Base-by-base conservation (phyloP, 2,113 vertebrate species). In the Phycodurus eques region DNA sequence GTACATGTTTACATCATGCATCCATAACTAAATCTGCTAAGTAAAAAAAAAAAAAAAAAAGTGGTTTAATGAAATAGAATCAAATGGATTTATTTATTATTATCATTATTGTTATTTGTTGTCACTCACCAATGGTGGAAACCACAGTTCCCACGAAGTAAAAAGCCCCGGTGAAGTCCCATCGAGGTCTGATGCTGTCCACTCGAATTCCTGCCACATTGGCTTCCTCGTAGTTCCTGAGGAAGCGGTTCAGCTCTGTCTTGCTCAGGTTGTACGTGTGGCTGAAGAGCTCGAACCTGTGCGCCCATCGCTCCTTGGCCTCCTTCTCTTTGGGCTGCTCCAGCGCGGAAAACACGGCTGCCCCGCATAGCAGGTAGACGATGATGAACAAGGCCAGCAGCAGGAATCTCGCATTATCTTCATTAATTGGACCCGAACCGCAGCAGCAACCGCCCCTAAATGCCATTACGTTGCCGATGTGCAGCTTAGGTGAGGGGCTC, bases 91-190 rank as follows among this genome's bases (percentile, higher is more conserved):
- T 12, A 20, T 56, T 56, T 2, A 5, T 11, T n/a, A 7, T 27
- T 12, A 15, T 10, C 13, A 47, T 13, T 11, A 0, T 17, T 14
- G 33, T 22, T 20, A 12, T 56, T 60, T 4, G 27, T 33, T 60
- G 2, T 33, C 1, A 72, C 95, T 96, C 89, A 98, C 97, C 97
- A 56, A 99, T 97, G 11, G 97, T 99, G 35, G 97, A 98, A 61
- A 99, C 96, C 64, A 98, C 97, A 13, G 97, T 98, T 66, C 95
- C 95, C 82, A 97, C 97, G 89, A 98, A 99, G 88, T 97, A 99
- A 83, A 98, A 96, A 1, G 97, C 95, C 17, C 97, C 97, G 0
- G 94, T 91, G 88, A 98, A 98, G 87, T 99, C 97, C 97, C 97
- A 99, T 2, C 96, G 93, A 31, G 95, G 94, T 46, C 95, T 91